A percentile compares a stretch with the other conserved stretches of the same genome.
phyloP scores from a whole-genome alignment of 2,113 vertebrate genomes.

The Hydrochoerus hydrochaeris region DNA sequence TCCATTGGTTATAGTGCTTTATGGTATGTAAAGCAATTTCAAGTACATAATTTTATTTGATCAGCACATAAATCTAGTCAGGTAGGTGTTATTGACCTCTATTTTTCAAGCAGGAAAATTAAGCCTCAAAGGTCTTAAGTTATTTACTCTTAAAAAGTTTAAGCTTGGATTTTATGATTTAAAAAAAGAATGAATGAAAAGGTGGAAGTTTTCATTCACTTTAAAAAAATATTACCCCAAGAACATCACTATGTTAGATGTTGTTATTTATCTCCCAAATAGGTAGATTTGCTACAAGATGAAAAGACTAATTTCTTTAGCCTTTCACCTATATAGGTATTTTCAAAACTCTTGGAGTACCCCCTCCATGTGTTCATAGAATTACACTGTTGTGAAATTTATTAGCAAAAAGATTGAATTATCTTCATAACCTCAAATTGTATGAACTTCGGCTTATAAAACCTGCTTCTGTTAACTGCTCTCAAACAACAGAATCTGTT shows the following conservation, averaged over 20 bases:
- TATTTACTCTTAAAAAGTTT: not conserved
- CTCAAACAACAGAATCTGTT: not conserved
- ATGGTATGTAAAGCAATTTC: not conserved
- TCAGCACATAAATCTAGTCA: not conserved
- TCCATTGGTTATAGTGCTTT: not conserved
- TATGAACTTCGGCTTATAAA: not conserved
- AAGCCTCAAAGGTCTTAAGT: not conserved
- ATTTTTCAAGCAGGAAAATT: constrained; percentile 18
- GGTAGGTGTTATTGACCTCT: not conserved
- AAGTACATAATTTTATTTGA: not conserved
- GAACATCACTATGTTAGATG: not conserved
- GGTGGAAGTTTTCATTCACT: not conserved
- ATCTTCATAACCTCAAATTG: not conserved
- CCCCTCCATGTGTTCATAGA: not conserved
- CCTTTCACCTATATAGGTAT: not conserved
- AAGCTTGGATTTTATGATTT: constrained; percentile 8
- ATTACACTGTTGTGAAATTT: not conserved
- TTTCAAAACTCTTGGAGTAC: not conserved
- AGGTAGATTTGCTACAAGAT: not conserved
- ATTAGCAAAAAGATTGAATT: not conserved
- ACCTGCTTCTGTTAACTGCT: not conserved
- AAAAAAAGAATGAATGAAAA: constrained; percentile 1
- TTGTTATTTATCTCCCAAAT: not conserved
- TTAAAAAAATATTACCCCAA: not conserved
- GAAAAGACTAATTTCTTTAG: not conserved